Evolutionary conservation across 2,797 vertebrate genomes (phyloP).

Genomic region (Molothrus aeneus): DNA sequence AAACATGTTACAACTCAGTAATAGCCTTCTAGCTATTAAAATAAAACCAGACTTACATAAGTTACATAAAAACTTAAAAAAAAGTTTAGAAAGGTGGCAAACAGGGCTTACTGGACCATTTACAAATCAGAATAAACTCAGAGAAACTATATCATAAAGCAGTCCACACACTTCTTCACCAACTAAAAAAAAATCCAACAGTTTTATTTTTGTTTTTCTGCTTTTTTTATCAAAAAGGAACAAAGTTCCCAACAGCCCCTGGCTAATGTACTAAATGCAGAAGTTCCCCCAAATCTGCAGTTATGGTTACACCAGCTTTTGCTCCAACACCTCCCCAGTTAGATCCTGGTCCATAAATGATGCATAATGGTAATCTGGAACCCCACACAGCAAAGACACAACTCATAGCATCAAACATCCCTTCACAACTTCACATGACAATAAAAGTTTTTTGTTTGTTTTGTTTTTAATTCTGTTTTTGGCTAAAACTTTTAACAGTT

Average conservation of each 20-base stretch:
- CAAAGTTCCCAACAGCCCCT: not conserved
- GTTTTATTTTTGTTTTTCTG: not conserved
- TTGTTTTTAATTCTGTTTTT: not conserved
- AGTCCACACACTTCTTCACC: not conserved
- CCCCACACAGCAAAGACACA: not conserved
- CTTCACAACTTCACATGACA: not conserved
- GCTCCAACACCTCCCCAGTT: rapidly evolving
- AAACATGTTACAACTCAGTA: not conserved
- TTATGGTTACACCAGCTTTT: not conserved
- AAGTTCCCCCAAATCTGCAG: not conserved
- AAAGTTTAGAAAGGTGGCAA: not conserved
- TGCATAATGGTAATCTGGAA: not conserved
- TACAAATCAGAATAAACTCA: not conserved
- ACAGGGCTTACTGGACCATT: not conserved
- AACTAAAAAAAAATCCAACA: not conserved
- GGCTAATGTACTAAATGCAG: not conserved
- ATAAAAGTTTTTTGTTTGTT: not conserved
- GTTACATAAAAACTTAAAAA: not conserved
- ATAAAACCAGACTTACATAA: not conserved
- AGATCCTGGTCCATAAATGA: rapidly evolving
- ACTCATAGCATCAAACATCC: not conserved
- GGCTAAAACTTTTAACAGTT: not conserved
- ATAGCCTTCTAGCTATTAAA: not conserved
- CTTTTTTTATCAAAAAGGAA: not conserved
- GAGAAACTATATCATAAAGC: not conserved